phyloP scores from a whole-genome alignment of 2,797 vertebrate species.

The Amblyopsis hoosieri region DNA sequence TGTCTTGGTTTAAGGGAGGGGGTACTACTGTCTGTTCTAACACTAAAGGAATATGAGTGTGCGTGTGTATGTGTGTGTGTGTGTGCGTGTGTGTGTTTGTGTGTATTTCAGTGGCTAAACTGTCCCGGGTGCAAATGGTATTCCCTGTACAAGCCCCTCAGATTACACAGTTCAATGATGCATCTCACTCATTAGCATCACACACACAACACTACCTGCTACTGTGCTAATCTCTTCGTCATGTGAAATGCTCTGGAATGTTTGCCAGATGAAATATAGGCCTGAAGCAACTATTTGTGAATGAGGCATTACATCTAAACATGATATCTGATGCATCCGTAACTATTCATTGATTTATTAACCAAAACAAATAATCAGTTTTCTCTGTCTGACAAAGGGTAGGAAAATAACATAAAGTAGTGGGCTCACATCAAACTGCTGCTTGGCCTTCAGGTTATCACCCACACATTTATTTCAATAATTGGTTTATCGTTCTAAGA shows the following conservation, averaged over 20 bases:
- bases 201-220: conserved; percentile 77
- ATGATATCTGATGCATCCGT: no score
- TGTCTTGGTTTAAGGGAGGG: conserved; percentile 16
- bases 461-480: no score
- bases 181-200: conserved; percentile 91
- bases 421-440: no score
- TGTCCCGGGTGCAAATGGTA: conserved; percentile 33
- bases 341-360: no score
- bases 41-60: conserved; percentile 64
- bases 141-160: conserved; percentile 63
- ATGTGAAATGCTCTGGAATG: conserved; percentile 88
- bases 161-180: conserved; percentile 92
- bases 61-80: conserved; percentile 8
- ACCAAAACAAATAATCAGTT: no score
- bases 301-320: no score
- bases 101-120: conserved; percentile 39
- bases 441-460: no score
- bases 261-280: conserved; percentile 13
- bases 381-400: no score
- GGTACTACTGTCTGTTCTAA: neutral
- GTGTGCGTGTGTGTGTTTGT: conserved; percentile 10
- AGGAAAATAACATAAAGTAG: no score
- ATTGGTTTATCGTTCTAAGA: no score
- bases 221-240: conserved; percentile 82
- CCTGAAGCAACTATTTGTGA: no score